Evolutionary conservation across 1,140 invertebrate genomes (phyloP), one percentile per base, ranked within the genome.

Genomic region (Leptinotarsa texana): DNA sequence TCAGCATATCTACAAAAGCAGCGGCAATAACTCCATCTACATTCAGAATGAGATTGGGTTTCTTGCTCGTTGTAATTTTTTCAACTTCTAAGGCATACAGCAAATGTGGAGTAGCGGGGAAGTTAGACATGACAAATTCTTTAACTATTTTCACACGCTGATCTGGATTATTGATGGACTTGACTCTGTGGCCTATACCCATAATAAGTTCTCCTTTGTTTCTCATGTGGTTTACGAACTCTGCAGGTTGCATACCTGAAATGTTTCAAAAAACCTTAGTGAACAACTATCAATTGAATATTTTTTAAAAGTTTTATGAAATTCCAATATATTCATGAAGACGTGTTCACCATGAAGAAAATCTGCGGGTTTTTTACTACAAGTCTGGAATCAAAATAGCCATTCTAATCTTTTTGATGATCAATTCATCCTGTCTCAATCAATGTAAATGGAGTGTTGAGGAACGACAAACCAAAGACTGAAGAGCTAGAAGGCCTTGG

Each of bases 111-210:
- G 94, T 97, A 0, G 92, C 89, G 1, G 96, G 96, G 88, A 99
- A 99, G 82, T 97, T 92, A 74, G 96, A 92, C 85, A 96, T 89
- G 0, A 98, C 97, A 86, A 95, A 99, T 80, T 99, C 95, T 84
- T 98, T 99, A 77, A 99, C 92, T 72, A 99, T 95, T 82, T 97
- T 96, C 0, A 96, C 98, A 76, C 98, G 89, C 88, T 97, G 98
- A 87, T 99, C 98, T 1, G 98, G 98, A 88, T 99, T 99, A 86
- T 99, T 99, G 72, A 99, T 95, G 0, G 97, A 99, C 87, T 99
- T 99, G 8, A 99, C 95, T 76, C 98, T 91, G 86, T 95, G 93
- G 96, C 42, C 98, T 83, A 99, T 99, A 62, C 98, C 98, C 96
- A 99, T 98, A 79, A 99, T 99, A 3, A 99, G 91, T 86, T 98